A percentile compares a stretch with the other conserved stretches of the same genome.
These are phyloP conservation scores for Pteronura brasiliensis DNA, from an alignment of 2,113 vertebrate species.

Conservation along the genomic window DNA sequence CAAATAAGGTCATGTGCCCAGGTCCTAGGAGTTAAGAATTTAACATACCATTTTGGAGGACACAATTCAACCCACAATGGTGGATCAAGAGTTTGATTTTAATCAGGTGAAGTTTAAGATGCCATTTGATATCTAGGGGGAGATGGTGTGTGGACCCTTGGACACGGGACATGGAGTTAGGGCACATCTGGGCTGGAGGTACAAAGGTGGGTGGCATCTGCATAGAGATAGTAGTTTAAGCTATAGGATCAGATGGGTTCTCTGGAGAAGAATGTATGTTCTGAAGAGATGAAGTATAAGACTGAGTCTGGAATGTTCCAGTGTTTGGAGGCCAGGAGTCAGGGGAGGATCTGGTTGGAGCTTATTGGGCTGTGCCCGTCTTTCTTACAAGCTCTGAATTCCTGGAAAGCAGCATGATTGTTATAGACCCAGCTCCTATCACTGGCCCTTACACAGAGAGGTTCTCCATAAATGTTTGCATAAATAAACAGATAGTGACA, in stretches of 20 bases:
- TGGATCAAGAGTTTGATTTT: not conserved
- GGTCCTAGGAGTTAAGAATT: not conserved
- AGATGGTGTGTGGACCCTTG: not conserved
- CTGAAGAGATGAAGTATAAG: not conserved
- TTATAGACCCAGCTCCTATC: too few relatives aligned
- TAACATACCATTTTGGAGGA: not conserved
- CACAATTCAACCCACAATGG: not conserved
- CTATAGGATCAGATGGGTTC: fast-evolving
- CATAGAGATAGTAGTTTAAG: not conserved
- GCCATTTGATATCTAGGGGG: not conserved
- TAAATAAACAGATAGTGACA: not conserved
- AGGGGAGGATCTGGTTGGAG: not conserved
- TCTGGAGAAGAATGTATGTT: not conserved
- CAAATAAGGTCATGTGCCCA: not conserved
- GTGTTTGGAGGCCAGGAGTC: not conserved
- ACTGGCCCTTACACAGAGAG: not conserved
- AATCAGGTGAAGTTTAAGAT: not conserved
- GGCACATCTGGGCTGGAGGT: not conserved
- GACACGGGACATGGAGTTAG: not conserved
- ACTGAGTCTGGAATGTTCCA: not conserved
- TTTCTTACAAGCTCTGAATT: not conserved
- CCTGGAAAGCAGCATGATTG: not conserved
- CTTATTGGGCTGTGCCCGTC: not conserved
- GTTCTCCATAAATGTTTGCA: not conserved
- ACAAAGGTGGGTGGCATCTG: fast-evolving